Evolutionary conservation across 30 jellyfish, hydroid and myxozoan species (phyloP).

Genomic region (Calvadosia cruxmelitensis): DNA sequence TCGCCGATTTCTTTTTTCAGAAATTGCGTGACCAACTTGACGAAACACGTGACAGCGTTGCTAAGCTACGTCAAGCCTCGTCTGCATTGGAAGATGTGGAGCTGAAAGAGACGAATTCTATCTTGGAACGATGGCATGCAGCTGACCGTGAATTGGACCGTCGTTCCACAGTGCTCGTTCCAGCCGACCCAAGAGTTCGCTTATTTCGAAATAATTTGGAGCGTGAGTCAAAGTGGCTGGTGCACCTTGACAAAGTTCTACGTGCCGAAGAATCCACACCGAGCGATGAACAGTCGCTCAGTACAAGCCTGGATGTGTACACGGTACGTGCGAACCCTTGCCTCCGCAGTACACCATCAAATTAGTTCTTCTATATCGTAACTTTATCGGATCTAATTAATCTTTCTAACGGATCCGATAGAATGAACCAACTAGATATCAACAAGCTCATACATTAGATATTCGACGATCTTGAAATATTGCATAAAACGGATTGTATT

Average conservation of each 20-base stretch:
- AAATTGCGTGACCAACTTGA: constrained; percentile 6
- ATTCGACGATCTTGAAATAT: no score
- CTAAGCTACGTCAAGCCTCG: constrained; percentile 24
- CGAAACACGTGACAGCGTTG: constrained; percentile 19
- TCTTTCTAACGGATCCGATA: no score
- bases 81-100: constrained; percentile 39
- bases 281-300: constrained; percentile 29
- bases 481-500: no score
- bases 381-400: no score
- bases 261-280: constrained; percentile 18
- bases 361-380: no score
- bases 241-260: neutral
- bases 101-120: constrained; percentile 43
- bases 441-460: no score
- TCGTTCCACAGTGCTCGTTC: constrained; percentile 19
- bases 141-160: constrained; percentile 39
- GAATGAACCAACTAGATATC: no score
- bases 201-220: constrained; percentile 29
- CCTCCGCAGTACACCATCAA: no score
- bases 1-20: neutral
- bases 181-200: constrained; percentile 13
- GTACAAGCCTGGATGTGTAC: constrained; percentile 20
- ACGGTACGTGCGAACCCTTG: constrained; percentile 22
- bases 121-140: constrained; percentile 48
- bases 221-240: constrained; percentile 37